Percentiles rank a stretch among this genome's conserved stretches.
These are phyloP conservation scores for Bombyx mori DNA, from an alignment of 1,140 invertebrate genomes.

Conservation along the genomic window ASM3026992v2 NC_085127.1:8257001-8257500, in stretches of 20 bases:
- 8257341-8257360: slow-evolving; percentile 12
- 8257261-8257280: not conserved
- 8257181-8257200: not conserved
- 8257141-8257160: too few relatives aligned
- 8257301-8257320: slow-evolving; percentile 10
- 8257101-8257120: too few relatives aligned
- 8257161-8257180: too few relatives aligned
- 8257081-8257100: too few relatives aligned
- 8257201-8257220: not conserved
- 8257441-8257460: slow-evolving; percentile 1
- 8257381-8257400: not conserved
- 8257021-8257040: too few relatives aligned
- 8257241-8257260: not conserved
- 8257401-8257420: not conserved
- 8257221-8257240: not conserved
- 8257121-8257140: too few relatives aligned
- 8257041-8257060: too few relatives aligned
- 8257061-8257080: too few relatives aligned
- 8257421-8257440: slow-evolving; percentile 2
- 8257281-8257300: slow-evolving; percentile 16
- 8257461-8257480: too few relatives aligned
- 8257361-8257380: slow-evolving; percentile 8
- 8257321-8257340: slow-evolving; percentile 16
- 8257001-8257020: too few relatives aligned
- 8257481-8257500: too few relatives aligned